Conservation (phyloP, 2,797 vertebrate species). For the Cossypha niveicapilla region DNA sequence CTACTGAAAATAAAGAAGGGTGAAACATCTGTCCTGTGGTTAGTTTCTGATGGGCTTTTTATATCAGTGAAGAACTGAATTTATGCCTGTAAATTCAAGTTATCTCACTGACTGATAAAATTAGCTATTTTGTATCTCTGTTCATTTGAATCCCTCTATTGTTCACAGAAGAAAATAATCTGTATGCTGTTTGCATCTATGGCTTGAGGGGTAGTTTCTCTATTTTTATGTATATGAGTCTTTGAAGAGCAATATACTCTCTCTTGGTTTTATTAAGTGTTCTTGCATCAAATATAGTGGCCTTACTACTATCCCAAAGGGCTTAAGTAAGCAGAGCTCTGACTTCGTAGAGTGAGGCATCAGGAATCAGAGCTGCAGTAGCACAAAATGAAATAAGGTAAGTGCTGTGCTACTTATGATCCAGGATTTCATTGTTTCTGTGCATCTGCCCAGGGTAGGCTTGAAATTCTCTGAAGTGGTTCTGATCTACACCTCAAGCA, state of each 20-base stretch:
- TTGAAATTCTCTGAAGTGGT: background rate
- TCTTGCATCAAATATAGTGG: background rate
- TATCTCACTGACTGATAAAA: background rate
- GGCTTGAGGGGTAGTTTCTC: background rate
- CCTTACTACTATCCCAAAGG: slow-evolving; percentile 4
- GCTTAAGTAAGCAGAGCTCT: background rate
- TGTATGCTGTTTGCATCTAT: background rate
- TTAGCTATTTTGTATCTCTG: background rate
- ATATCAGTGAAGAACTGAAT: background rate
- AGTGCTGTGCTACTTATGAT: background rate
- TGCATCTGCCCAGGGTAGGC: background rate
- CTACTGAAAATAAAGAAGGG: background rate
- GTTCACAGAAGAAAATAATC: background rate
- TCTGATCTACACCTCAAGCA: background rate
- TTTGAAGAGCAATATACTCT: background rate
- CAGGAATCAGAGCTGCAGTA: background rate
- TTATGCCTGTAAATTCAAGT: background rate
- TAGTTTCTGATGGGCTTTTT: background rate
- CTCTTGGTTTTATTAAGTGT: slow-evolving; percentile 27
- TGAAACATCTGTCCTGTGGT: background rate
- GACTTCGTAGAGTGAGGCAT: background rate
- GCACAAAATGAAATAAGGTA: background rate
- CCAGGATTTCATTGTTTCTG: background rate
- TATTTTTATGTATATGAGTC: background rate
- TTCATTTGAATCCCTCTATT: background rate